These are phyloP conservation scores for Nematolebias whitei DNA, from an alignment of 2,113 vertebrate genomes.

Conservation along the genomic window DNA sequence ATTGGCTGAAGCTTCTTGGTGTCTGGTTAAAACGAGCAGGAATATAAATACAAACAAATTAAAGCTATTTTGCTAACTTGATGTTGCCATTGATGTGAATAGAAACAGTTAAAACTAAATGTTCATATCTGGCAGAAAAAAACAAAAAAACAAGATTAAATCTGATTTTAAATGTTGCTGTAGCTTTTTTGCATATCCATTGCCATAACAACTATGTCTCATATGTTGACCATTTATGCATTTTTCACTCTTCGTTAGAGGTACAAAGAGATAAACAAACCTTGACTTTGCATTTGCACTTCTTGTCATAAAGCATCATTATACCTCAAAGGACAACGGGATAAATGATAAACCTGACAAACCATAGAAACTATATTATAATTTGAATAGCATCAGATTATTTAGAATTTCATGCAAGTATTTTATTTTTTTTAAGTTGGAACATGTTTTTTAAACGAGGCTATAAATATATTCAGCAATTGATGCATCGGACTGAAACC, in stretches of 20 bases:
- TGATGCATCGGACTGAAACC: no score
- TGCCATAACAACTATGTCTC: slow-evolving; percentile 26
- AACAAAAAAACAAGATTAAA: neutral
- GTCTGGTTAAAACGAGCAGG: slow-evolving; percentile 9
- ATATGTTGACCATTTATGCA: neutral
- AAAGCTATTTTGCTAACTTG: neutral
- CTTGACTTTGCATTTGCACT: neutral
- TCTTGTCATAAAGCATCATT: no score
- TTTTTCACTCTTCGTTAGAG: neutral
- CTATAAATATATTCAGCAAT: no score
- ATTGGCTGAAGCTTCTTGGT: neutral
- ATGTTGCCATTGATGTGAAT: slow-evolving; percentile 1
- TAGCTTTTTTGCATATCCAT: neutral
- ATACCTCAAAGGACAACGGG: no score
- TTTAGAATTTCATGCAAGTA: no score
- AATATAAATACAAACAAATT: neutral
- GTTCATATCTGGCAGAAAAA: neutral
- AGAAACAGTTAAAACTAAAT: slow-evolving; percentile 5
- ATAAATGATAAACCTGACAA: neutral
- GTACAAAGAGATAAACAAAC: neutral
- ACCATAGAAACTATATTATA: neutral
- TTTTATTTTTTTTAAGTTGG: no score
- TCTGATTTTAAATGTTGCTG: neutral
- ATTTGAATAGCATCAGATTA: no score
- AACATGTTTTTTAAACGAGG: no score